Conservation (phyloP, 2,113 vertebrate genomes). For the Chrysemys picta region DNA sequence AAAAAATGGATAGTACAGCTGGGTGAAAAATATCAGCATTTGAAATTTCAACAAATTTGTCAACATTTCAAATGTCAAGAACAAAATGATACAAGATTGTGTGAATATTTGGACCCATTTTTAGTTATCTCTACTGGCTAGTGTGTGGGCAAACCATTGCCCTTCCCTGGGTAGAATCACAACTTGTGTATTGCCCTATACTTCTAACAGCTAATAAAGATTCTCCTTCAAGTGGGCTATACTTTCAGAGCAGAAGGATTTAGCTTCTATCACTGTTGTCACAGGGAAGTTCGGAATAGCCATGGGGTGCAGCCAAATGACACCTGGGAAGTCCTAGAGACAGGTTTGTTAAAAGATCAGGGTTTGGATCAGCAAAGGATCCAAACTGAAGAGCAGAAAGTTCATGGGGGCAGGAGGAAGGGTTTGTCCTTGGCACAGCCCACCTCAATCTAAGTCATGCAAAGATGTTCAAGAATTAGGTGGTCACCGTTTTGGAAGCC, state of each 20-base stretch:
- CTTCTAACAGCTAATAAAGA: no score
- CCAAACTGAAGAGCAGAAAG: not conserved
- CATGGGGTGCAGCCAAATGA: not conserved
- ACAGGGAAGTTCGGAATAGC: not conserved
- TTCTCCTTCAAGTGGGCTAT: no score
- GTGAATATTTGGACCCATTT: not conserved
- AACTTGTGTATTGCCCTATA: not conserved
- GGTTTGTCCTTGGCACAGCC: not conserved
- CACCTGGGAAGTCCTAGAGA: not conserved
- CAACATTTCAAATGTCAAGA: not conserved
- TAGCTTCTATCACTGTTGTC: not conserved
- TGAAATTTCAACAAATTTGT: not conserved
- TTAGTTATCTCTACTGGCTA: not conserved
- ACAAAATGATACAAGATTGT: not conserved
- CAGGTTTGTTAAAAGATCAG: not conserved
- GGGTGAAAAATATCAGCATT: no score
- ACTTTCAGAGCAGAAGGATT: not conserved
- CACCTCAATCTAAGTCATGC: not conserved
- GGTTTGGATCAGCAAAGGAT: not conserved
- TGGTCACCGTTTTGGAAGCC: rapidly evolving
- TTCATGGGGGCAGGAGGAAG: not conserved
- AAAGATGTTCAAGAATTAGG: rapidly evolving
- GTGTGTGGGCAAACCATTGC: not conserved
- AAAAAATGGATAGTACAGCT: no score
- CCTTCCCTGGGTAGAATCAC: not conserved